phyloP scores from a whole-genome alignment of 2,113 vertebrate species.

The Odobenus rosmarus region DNA sequence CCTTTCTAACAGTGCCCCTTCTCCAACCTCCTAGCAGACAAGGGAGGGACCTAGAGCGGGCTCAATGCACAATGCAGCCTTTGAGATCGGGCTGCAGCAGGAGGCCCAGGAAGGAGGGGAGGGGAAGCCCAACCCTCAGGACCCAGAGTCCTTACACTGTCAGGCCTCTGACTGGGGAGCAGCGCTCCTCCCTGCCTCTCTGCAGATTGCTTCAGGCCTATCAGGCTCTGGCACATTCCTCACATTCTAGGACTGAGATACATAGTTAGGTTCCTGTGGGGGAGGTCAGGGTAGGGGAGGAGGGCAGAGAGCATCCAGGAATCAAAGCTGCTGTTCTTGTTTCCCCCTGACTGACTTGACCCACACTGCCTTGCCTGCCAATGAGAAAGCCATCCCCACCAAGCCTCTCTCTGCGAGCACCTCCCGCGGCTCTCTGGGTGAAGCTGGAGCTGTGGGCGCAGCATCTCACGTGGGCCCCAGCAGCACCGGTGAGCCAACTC shows the following conservation, averaged over 20 bases:
- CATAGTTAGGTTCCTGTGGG: slow-evolving; percentile 47
- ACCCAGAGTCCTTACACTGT: slow-evolving; percentile 27
- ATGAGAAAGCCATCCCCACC: not conserved
- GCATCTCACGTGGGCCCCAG: not conserved
- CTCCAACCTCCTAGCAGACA: slow-evolving; percentile 72
- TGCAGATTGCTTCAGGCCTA: slow-evolving; percentile 44
- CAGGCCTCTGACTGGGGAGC: slow-evolving; percentile 57
- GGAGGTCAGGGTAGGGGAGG: not conserved
- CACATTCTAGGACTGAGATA: slow-evolving; percentile 78
- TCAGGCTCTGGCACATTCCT: slow-evolving; percentile 83
- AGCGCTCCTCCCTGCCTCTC: slow-evolving; percentile 65
- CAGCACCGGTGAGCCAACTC: not conserved
- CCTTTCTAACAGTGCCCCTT: slow-evolving; percentile 54
- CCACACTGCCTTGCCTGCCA: not conserved
- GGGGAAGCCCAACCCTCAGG: slow-evolving; percentile 54
- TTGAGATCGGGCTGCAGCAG: slow-evolving; percentile 65
- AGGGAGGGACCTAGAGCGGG: slow-evolving; percentile 41
- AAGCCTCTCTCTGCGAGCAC: not conserved
- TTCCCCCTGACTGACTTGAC: not conserved
- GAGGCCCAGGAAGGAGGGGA: slow-evolving; percentile 59
- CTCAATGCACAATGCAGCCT: slow-evolving; percentile 67
- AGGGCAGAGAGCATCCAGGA: slow-evolving; percentile 53
- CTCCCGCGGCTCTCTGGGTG: not conserved
- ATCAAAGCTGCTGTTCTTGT: slow-evolving; percentile 3
- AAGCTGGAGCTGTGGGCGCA: not conserved